Evolutionary conservation across 2,113 vertebrate genomes (phyloP).

Genomic region (Dicerorhinus sumatrensis): DNA sequence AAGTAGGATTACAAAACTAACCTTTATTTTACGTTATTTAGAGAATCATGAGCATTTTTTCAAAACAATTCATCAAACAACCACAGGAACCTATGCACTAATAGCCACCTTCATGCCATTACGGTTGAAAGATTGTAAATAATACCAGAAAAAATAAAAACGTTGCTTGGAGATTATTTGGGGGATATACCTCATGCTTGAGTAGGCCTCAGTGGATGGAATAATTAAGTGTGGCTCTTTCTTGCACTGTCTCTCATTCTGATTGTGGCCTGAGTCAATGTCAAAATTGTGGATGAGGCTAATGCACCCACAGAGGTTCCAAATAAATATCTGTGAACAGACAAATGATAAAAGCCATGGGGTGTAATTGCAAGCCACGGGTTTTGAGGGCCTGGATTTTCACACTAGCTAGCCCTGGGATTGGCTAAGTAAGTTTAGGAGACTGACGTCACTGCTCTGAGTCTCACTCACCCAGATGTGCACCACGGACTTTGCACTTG

Average conservation of each 20-base stretch:
- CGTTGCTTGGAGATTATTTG: not conserved
- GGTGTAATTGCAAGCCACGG: fast-evolving
- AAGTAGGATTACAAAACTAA: not conserved
- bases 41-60: not conserved
- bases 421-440: not conserved
- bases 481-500: no score
- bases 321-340: no score
- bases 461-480: no score
- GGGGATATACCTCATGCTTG: not conserved
- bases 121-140: not conserved
- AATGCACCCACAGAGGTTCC: no score
- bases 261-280: not conserved
- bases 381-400: not conserved
- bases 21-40: not conserved
- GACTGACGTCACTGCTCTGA: not conserved
- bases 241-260: not conserved
- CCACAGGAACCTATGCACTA: not conserved
- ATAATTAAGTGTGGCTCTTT: not conserved
- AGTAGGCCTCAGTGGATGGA: not conserved
- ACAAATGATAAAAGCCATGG: no score
- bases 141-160: not conserved
- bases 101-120: not conserved
- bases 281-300: not conserved
- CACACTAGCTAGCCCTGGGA: not conserved
- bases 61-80: not conserved